Base-by-base conservation (phyloP, 2,797 vertebrate species). In the Luscinia luscinia region DNA sequence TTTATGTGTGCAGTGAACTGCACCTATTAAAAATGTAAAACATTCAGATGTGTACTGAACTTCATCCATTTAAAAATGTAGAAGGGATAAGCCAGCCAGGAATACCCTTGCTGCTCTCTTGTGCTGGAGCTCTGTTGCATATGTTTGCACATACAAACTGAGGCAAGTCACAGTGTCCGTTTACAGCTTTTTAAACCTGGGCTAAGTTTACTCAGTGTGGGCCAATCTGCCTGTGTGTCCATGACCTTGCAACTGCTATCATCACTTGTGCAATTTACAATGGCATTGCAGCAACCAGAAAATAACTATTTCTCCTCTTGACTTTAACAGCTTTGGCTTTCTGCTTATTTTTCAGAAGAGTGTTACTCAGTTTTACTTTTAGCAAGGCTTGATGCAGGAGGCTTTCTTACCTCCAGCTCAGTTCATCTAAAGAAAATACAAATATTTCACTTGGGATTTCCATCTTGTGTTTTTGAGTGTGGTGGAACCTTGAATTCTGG, bases 181-280 rank as follows among this genome's bases (percentile, higher is more conserved):
- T 79, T 93, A 74, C 67, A 73, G 62, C 81, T 77, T 82, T 88
- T 62, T 46, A 83, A 93, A 80, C 76, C 78, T 64, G 38, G 63
- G 26, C 52, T 61, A 72, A 66, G 77, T 94, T 94, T 95, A 48
- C 80, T 76, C 63, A 88, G 67, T n/a, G 7, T 63, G 70, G 74
- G 52, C 82, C 94, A 93, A 84, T 82, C 88, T 79, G 36, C 55
- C 45, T 5, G 1, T 23, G 43, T 63, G 85, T 76, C 88, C 59
- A 0, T 94, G 88, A 83, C 90, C 88, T 91, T 94, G 69, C 43
- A 63, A 41, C 67, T 46, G 72, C 46, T 82, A 10, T 90, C 76
- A 46, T 48, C 46, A 11, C 76, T 95, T 88, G 59, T 48, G 85
- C 80, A 95, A 94, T 67, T 90, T 76, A 48, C 51, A 77, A 68